Percentiles rank a stretch among this genome's conserved stretches.
Evolutionary conservation across 2,113 vertebrate genomes (phyloP).

Genomic region (Tricholaema leucomelas): DNA sequence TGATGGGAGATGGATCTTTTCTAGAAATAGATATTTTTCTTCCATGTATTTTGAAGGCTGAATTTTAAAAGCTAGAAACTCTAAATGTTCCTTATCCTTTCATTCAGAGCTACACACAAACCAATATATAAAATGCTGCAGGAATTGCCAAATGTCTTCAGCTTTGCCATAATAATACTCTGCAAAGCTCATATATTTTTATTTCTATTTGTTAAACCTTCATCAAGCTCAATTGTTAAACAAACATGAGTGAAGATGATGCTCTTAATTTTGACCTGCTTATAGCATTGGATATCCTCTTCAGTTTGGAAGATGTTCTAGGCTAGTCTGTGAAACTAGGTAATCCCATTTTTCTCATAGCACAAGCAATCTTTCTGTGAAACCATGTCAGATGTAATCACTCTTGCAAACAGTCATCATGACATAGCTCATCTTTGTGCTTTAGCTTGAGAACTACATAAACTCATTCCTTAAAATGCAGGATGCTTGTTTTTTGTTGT

Average conservation of each 20-base stretch:
- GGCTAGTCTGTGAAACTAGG: neutral
- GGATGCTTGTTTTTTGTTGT: neutral
- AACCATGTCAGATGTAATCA: neutral
- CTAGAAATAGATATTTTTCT: neutral
- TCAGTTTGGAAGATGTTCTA: neutral
- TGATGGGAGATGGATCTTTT: neutral
- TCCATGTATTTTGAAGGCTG: neutral
- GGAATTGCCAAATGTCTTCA: neutral
- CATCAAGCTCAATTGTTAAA: neutral
- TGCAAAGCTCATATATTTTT: neutral
- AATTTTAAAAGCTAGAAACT: neutral
- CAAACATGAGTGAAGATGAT: neutral
- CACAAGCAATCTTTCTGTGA: fast-evolving
- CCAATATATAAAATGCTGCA: neutral
- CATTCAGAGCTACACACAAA: neutral
- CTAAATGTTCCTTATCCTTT: neutral
- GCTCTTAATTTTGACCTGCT: neutral
- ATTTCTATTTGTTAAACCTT: neutral
- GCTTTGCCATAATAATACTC: neutral
- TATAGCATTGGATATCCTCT: neutral
- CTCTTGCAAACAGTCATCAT: neutral
- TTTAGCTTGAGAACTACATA: neutral
- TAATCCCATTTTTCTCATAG: neutral
- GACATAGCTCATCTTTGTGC: neutral
- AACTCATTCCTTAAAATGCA: neutral